phyloP scores from a whole-genome alignment of 2,888 invertebrate species.

The Lamellibrachia satsuma region DNA sequence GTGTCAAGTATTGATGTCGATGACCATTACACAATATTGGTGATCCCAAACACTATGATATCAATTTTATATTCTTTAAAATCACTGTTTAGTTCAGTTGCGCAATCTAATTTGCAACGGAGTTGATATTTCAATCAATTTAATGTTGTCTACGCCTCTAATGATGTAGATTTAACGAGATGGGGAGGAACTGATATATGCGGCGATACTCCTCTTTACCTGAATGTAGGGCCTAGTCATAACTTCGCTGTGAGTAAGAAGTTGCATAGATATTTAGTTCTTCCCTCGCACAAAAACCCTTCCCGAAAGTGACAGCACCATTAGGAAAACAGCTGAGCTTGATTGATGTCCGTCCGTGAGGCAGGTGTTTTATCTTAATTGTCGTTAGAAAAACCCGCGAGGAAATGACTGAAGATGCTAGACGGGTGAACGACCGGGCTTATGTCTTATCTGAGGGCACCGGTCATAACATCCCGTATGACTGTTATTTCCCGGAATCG shows the following conservation, averaged over 20 bases:
- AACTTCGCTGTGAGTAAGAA: background rate
- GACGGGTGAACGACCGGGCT: background rate
- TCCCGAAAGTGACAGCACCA: background rate
- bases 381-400: background rate
- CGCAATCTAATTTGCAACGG: no score
- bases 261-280: background rate
- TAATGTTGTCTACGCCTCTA: no score
- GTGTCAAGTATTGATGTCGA: no score
- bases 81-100: no score
- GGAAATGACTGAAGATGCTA: background rate
- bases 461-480: background rate
- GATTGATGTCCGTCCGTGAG: background rate
- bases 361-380: background rate
- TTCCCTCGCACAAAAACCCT: background rate
- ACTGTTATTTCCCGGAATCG: slow-evolving; percentile 1
- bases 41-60: no score
- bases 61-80: no score
- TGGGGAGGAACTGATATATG: no score
- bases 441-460: slow-evolving; percentile 20
- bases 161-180: no score
- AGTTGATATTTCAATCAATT: no score
- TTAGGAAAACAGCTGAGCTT: no score
- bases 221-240: background rate
- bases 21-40: no score
- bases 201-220: background rate